Percentiles rank a stretch among this genome's conserved stretches.
These are phyloP conservation scores for Eriocheir sinensis DNA, from an alignment of 1,140 invertebrate species.

Conservation along the genomic window DNA sequence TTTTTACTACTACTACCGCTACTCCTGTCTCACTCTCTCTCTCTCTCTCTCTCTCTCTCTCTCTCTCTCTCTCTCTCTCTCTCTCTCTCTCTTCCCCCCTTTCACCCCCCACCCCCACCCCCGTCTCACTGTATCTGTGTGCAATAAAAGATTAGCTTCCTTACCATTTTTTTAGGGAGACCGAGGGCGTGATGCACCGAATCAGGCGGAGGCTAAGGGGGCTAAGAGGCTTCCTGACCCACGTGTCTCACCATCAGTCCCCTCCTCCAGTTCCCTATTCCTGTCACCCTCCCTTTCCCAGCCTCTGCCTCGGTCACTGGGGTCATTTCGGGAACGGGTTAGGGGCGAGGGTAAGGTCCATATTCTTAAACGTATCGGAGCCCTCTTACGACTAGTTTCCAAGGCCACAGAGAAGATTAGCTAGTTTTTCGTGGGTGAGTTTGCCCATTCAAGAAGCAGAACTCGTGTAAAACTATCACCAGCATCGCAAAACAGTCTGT, in stretches of 20 bases:
- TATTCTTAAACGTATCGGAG: no score
- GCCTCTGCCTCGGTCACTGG: not conserved
- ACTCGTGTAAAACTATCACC: no score
- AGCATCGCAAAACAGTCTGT: no score
- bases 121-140: not conserved
- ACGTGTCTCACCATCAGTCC: not conserved
- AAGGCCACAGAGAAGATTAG: no score
- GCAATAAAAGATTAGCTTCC: not conserved
- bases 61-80: conserved; percentile 22
- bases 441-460: no score
- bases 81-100: conserved; percentile 20
- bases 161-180: not conserved
- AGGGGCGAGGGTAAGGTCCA: no score
- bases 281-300: not conserved
- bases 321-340: not conserved
- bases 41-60: not conserved
- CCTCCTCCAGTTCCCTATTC: not conserved
- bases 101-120: not conserved
- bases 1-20: not conserved
- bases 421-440: no score
- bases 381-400: no score
- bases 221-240: not conserved
- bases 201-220: not conserved
- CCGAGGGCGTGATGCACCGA: not conserved
- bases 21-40: not conserved